Base-by-base conservation (phyloP, 2,888 invertebrate genomes). In the Lamproptera curius region DNA sequence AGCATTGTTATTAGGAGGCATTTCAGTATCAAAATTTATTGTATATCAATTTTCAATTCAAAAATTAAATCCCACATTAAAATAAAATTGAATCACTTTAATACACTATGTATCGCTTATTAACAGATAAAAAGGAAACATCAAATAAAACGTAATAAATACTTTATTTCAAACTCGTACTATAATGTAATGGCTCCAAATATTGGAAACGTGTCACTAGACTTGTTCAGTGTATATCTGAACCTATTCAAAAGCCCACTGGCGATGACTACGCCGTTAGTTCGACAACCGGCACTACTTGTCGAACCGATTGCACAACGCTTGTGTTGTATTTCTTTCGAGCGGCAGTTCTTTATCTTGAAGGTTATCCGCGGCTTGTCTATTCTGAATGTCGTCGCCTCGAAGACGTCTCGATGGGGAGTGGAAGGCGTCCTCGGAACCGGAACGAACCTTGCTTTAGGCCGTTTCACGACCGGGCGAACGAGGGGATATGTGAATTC, bases 171-270 rank as follows among this genome's bases (percentile, higher is more conserved):
- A 42, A 20, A 23, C 26, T 47, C 50, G 58, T 49, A 26, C 67
- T 63, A 86, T 65, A 86, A 65, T 53, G 70, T 67, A 59, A 84
- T 63, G 56, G 78, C 73, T 64, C 80, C 82, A 65, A 76, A 81
- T 67, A 80, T 73, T 64, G 87, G 84, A 71, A 78, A 75, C 33
- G 66, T 54, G 43, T 72, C 67, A 53, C 56, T 68, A 44, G 62
- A 52, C 52, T 74, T 72, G 37, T 68, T 76, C 51, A 79, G 50
- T 63, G 67, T 84, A 66, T 77, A 87, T 63, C 68, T 84, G 73
- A 88, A 88, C 50, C 86, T 77, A 62, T 80, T 70, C 35, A 88
- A 63, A 1, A 78, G 54, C 17, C 86, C 86, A 42, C 75, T 75
- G 0, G 84, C 86, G 0, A 79, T 65, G 0, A 78, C 63, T 0